Conservation (phyloP, 2,797 vertebrate genomes). For the Silurus lanzhouensis region DNA sequence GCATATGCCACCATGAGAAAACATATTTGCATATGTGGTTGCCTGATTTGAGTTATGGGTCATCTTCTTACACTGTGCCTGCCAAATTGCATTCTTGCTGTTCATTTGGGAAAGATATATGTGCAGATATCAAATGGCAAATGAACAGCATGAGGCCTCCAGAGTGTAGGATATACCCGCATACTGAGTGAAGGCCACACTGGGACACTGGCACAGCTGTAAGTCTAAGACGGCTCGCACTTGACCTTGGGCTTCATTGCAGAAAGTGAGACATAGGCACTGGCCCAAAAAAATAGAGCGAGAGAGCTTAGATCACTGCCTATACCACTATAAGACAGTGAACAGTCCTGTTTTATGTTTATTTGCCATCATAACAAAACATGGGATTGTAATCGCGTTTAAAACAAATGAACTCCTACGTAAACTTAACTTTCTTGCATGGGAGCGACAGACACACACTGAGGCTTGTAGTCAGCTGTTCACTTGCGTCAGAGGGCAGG, state of each 20-base stretch:
- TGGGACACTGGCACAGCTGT: conserved; percentile 68
- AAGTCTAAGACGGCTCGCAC: conserved; percentile 54
- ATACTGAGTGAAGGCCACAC: conserved; percentile 59
- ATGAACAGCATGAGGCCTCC: conserved; percentile 34
- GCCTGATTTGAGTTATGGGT: conserved; percentile 70
- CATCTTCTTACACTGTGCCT: conserved; percentile 62
- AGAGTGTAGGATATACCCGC: conserved; percentile 60
- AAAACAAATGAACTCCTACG: not conserved
- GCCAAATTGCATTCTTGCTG: conserved; percentile 66
- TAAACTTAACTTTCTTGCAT: not conserved
- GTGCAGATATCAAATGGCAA: conserved; percentile 74
- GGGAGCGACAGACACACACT: not conserved
- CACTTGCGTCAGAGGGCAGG: not conserved
- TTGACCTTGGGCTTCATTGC: conserved; percentile 67
- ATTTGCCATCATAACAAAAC: not conserved
- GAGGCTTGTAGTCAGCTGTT: conserved; percentile 35
- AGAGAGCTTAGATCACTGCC: conserved; percentile 3
- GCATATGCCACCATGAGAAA: conserved; percentile 69
- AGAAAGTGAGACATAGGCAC: conserved; percentile 47
- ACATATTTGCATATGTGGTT: conserved; percentile 75
- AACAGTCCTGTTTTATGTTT: not conserved
- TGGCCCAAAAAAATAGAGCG: not conserved
- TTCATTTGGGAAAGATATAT: conserved; percentile 74
- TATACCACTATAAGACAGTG: not conserved
- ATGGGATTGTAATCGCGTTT: not conserved